Evolutionary conservation across 2,888 invertebrate genomes (phyloP).

Genomic region (Acleris laterana): DNA sequence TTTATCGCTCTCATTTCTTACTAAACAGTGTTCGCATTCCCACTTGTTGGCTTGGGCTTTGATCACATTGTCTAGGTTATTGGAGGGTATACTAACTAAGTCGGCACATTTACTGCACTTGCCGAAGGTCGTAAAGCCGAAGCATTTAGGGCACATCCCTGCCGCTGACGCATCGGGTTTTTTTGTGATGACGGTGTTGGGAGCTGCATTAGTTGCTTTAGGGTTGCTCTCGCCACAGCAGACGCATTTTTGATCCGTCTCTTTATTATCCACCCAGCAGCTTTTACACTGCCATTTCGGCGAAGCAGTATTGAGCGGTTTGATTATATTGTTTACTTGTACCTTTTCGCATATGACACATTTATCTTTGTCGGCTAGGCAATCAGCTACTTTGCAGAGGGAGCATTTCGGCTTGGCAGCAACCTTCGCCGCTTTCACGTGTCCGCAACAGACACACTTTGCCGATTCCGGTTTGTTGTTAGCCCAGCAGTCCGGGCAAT

Average conservation of each 20-base stretch:
- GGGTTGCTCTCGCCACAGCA: constrained; percentile 56
- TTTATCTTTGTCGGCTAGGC: constrained; percentile 47
- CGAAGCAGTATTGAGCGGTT: constrained; percentile 37
- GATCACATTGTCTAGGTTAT: constrained; percentile 48
- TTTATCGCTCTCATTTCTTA: constrained; percentile 58
- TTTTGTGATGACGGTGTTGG: neutral
- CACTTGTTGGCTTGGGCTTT: constrained; percentile 60
- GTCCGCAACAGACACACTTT: constrained; percentile 61
- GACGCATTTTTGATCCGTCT: constrained; percentile 50
- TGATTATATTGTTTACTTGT: constrained; percentile 40
- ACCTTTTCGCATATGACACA: constrained; percentile 55
- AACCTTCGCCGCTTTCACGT: constrained; percentile 43
- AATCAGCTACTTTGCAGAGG: constrained; percentile 51
- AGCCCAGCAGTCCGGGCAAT: constrained; percentile 59
- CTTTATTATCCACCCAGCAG: constrained; percentile 60
- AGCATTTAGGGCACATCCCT: constrained; percentile 32
- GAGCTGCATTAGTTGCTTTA: constrained; percentile 21
- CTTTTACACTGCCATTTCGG: constrained; percentile 61
- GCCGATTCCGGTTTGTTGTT: constrained; percentile 54
- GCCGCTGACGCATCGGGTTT: constrained; percentile 5
- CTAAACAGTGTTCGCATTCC: constrained; percentile 69
- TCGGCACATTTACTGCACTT: constrained; percentile 22
- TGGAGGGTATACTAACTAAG: constrained; percentile 39
- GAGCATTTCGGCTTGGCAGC: constrained; percentile 47
- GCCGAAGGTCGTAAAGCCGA: constrained; percentile 7